Evolutionary conservation across 2,888 invertebrate genomes (phyloP), one percentile per base, ranked within the genome.

Genomic region (Dicyrtomina minuta): DNA sequence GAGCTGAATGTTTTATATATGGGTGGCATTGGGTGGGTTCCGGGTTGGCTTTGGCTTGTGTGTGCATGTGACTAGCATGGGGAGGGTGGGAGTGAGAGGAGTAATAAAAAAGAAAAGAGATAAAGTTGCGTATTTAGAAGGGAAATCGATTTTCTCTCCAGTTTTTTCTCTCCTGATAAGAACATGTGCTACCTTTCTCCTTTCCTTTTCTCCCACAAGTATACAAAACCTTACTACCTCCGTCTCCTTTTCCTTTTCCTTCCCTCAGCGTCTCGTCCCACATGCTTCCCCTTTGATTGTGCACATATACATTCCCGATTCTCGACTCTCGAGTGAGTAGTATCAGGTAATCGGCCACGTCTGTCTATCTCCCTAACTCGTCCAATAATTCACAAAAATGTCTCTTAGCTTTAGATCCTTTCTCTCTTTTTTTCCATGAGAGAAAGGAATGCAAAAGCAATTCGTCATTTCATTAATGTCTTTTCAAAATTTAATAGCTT

Each of bases 391-490:
- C 51, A 51, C 27, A 64, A 39, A 64, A 22, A 17, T 64, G 51
- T 64, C 64, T 64, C 51, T 33, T 33, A 33, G 33, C 33, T 33
- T 33, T 33, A 33, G 33, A 3, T 33, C 33, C 33, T 62, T 49
- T 49, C 20, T 27, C 24, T 61, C 46, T 26, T 12, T 22, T 59
- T 41, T 41, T 59, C 59, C 43, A 33, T 10, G 12, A 46, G 46
- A 8, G 43, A 17, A 17, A 17, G 12, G 46, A 46, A 17, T 46
- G 24, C 60, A 26, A 22, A 26, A 41, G 44, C 22, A 44, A 62
- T 64, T 53, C 53, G 39, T 64, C 64, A 64, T 64, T 64, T 64
- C 53, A 64, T 64, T 64, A 64, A 51, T 39, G 64, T 64, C 64
- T 64, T 12, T 39, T 64, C 64, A 51, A 64, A 51, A 33, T 64